These are phyloP conservation scores for Pangasius krempfi DNA, from an alignment of 2,797 vertebrate genomes.

Conservation along the genomic window DNA sequence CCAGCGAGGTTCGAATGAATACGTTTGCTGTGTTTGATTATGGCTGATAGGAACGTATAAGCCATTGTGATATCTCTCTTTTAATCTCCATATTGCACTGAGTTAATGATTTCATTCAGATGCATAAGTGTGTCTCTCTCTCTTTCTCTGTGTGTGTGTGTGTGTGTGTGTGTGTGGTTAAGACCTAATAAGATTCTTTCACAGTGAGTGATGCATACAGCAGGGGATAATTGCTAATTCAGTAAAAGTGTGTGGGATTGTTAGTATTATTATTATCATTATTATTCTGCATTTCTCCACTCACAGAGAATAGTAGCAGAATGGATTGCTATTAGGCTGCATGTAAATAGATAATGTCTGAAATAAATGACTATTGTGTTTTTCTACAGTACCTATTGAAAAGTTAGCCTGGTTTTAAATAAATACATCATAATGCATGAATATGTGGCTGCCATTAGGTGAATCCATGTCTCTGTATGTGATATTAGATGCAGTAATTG, in stretches of 20 bases:
- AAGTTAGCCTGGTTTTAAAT: neutral
- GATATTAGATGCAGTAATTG: neutral
- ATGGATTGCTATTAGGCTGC: neutral
- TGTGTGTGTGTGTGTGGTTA: constrained; percentile 36
- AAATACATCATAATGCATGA: neutral
- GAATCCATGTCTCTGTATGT: neutral
- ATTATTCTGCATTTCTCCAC: neutral
- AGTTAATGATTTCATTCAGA: constrained; percentile 48
- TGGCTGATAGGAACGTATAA: constrained; percentile 20
- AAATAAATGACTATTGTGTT: neutral
- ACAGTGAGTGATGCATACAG: constrained; percentile 26
- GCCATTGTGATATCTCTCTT: constrained; percentile 15
- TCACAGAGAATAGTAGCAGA: neutral
- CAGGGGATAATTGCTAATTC: neutral
- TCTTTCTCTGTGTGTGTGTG: too few relatives aligned
- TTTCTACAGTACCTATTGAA: neutral
- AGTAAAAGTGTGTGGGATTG: constrained; percentile 18
- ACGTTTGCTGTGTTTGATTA: constrained; percentile 51
- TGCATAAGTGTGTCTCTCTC: neutral
- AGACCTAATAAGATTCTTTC: constrained; percentile 1
- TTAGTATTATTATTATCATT: constrained; percentile 23
- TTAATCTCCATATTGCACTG: constrained; percentile 45
- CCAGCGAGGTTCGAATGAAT: constrained; percentile 49
- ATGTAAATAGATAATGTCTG: neutral
- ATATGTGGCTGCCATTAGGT: neutral